Percentiles rank a stretch among this genome's conserved stretches.
Evolutionary conservation across 2,888 invertebrate genomes (phyloP).

Genomic region (Mimumesa dahlbomi): DNA sequence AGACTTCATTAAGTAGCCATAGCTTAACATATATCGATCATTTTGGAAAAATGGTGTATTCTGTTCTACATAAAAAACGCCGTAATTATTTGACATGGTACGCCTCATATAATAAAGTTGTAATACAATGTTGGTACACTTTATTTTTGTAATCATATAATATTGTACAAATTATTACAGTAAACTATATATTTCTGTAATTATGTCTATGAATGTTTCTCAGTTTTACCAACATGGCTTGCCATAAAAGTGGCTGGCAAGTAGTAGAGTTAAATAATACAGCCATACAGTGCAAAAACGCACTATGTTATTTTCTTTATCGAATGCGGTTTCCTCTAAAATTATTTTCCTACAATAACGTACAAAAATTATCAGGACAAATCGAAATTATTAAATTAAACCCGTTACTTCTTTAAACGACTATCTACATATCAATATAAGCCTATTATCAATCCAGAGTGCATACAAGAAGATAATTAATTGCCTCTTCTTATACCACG

Average conservation of each 20-base stretch:
- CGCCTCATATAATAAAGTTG: conserved; percentile 22
- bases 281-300: conserved; percentile 70
- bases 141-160: conserved; percentile 78
- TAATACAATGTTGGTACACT: conserved; percentile 79
- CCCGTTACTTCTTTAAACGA: conserved; percentile 71
- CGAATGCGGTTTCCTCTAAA: conserved; percentile 70
- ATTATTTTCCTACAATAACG: conserved; percentile 75
- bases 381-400: conserved; percentile 76
- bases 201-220: conserved; percentile 77
- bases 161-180: conserved; percentile 80
- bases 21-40: too few species aligned
- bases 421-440: conserved; percentile 78
- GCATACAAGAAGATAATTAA: conserved; percentile 68
- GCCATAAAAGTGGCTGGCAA: conserved; percentile 71
- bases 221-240: conserved; percentile 74
- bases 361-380: conserved; percentile 77
- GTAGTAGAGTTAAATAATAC: conserved; percentile 73
- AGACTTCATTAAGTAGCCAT: too few species aligned
- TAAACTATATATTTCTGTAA: conserved; percentile 78
- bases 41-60: too few species aligned
- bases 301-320: conserved; percentile 61
- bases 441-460: conserved; percentile 68
- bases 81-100: not conserved
- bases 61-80: too few species aligned
- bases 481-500: conserved; percentile 66